Evolutionary conservation across 2,797 vertebrate genomes (phyloP).

Genomic region (Enteromius thamalakanensis): DNA sequence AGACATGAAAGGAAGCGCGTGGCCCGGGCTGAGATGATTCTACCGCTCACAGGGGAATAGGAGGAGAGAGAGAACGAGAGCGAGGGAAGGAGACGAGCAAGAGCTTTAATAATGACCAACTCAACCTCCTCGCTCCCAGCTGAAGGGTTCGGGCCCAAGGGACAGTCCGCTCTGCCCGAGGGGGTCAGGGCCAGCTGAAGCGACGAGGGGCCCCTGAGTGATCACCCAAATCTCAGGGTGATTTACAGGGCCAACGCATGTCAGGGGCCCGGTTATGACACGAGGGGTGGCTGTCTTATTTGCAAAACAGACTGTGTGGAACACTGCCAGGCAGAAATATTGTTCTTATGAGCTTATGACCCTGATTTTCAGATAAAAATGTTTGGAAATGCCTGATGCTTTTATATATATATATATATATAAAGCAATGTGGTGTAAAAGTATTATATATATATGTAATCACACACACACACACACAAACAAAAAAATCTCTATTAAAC

Average conservation of each 20-base stretch:
- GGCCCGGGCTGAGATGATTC: constrained; percentile 50
- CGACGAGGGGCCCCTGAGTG: constrained; percentile 43
- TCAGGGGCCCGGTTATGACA: constrained; percentile 52
- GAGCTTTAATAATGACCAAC: constrained; percentile 75
- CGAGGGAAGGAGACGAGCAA: constrained; percentile 62
- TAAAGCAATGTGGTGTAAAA: too few species aligned
- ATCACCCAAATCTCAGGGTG: constrained; percentile 65
- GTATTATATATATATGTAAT: too few species aligned
- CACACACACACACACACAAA: too few species aligned
- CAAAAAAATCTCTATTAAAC: too few species aligned
- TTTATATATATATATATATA: too few species aligned
- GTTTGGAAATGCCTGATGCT: background rate
- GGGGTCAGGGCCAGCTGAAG: constrained; percentile 39
- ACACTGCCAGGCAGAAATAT: background rate
- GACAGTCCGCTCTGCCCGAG: constrained; percentile 39
- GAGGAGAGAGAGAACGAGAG: constrained; percentile 54
- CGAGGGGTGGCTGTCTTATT: constrained; percentile 1
- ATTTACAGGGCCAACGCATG: constrained; percentile 57
- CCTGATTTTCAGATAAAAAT: background rate
- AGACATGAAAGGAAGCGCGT: constrained; percentile 60
- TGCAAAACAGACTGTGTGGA: constrained; percentile 26
- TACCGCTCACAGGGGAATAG: constrained; percentile 69
- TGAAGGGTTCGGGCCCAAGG: constrained; percentile 70
- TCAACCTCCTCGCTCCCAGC: constrained; percentile 79
- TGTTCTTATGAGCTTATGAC: background rate